Percentiles rank a stretch among this genome's conserved stretches.
These are phyloP conservation scores for Pristionchus fissidentatus DNA, from an alignment of 2,888 invertebrate genomes.

Conservation along the genomic window DNA sequence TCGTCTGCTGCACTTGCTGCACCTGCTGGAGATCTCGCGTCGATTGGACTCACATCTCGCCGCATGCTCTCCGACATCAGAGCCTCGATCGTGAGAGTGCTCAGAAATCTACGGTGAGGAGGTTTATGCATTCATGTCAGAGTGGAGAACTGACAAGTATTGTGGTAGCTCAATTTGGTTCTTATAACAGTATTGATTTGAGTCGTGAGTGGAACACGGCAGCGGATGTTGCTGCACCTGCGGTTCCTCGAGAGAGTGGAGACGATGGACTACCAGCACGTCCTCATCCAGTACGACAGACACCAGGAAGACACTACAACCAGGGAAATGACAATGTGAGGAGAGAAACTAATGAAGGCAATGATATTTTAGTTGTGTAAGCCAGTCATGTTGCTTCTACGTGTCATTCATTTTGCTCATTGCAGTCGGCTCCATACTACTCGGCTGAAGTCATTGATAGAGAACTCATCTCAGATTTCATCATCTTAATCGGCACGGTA, in stretches of 20 bases:
- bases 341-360: neutral
- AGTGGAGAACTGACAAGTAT: too few relatives aligned
- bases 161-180: too few relatives aligned
- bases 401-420: neutral
- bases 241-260: neutral
- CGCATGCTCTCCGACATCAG: neutral
- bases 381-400: neutral
- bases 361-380: neutral
- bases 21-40: neutral
- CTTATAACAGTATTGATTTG: too few relatives aligned
- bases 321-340: neutral
- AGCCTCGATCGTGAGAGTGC: neutral
- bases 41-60: too few relatives aligned
- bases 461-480: slow-evolving; percentile 6
- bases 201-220: neutral
- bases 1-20: neutral
- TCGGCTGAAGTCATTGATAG: neutral
- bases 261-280: neutral
- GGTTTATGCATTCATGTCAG: too few relatives aligned
- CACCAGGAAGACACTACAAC: neutral
- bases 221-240: neutral
- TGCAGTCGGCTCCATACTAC: neutral
- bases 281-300: neutral
- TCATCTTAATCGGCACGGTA: neutral
- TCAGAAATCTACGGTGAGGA: slow-evolving; percentile 17